These are phyloP conservation scores for Papilio polyxenes DNA, from an alignment of 1,140 invertebrate genomes.

Conservation along the genomic window DNA sequence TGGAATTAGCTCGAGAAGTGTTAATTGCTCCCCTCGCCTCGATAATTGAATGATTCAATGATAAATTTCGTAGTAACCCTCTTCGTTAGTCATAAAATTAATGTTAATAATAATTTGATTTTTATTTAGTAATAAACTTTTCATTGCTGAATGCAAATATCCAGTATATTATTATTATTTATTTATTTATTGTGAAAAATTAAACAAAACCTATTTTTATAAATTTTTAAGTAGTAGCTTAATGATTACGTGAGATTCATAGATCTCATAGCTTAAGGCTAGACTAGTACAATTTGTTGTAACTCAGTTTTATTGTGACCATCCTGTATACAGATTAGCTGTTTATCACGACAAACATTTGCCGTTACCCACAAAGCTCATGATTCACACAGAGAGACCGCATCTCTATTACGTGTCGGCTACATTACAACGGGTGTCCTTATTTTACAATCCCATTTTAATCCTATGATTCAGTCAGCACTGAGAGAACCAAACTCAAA, in stretches of 20 bases:
- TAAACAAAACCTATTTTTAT: too few species aligned
- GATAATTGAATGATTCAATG: slow-evolving; percentile 40
- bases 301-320: neutral
- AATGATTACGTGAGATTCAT: too few species aligned
- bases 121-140: neutral
- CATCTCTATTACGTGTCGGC: slow-evolving; percentile 21
- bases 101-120: slow-evolving; percentile 10
- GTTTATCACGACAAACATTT: neutral
- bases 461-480: slow-evolving; percentile 30
- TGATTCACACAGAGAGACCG: slow-evolving; percentile 30
- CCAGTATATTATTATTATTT: too few species aligned
- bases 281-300: neutral
- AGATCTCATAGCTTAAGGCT: neutral
- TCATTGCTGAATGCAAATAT: neutral
- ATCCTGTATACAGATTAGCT: neutral
- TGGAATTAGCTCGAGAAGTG: slow-evolving; percentile 37
- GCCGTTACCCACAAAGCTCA: neutral
- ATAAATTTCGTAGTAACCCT: slow-evolving; percentile 38
- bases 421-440: slow-evolving; percentile 32
- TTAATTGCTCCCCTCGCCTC: slow-evolving; percentile 36
- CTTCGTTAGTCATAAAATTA: slow-evolving; percentile 36
- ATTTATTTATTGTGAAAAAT: too few species aligned
- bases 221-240: too few species aligned
- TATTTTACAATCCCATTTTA: slow-evolving; percentile 32
- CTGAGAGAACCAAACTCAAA: slow-evolving; percentile 40